Evolutionary conservation across 2,888 invertebrate genomes (phyloP), one percentile per base, ranked within the genome.

Genomic region (Camponotus fellah): DNA sequence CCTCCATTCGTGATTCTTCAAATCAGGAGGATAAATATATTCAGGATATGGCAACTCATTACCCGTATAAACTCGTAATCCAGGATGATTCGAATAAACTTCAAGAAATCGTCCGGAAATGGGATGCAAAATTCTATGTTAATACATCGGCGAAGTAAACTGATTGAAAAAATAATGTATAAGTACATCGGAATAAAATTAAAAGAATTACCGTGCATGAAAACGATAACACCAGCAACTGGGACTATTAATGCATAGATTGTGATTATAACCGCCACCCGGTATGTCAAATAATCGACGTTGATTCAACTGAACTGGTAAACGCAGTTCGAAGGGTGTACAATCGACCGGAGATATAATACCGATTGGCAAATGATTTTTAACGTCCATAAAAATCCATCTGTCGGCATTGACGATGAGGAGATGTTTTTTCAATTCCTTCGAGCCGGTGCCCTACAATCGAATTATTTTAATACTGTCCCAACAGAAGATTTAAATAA

Each of bases 11-110:
- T 82, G 65, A 83, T 91, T 87, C 3, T 90, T 75, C 9, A 90
- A 53, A 83, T 91, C 87, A 9, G 85, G 75, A 1, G 84, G 86
- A 83, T 88, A 84, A 66, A 76, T 43, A 5, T 10, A 68, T 46
- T 83, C 82, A 4, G 85, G 84, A 71, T 94, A 90, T 0, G 95
- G 95, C 12, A 95, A 89, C 86, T 95, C 92, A 88, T 96, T 96
- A 8, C 95, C 95, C 0, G 96, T 96, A 90, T 96, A 96, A 74
- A 97, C 95, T 91, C 96, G 96, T 9, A 96, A 91, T 5, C 96
- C 96, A 0, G 96, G 96, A 87, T 96, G 96, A 85, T 96, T 95
- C 0, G 96, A 96, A 83, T 94, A 95, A 5, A 96, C 94, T 88
- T 96, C 96, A 87, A 97, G 88, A 17, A 92, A 94, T 62, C 96